Evolutionary conservation across 2,113 vertebrate species (phyloP), one percentile per base, ranked within the genome.

Genomic region (Pipa parva): DNA sequence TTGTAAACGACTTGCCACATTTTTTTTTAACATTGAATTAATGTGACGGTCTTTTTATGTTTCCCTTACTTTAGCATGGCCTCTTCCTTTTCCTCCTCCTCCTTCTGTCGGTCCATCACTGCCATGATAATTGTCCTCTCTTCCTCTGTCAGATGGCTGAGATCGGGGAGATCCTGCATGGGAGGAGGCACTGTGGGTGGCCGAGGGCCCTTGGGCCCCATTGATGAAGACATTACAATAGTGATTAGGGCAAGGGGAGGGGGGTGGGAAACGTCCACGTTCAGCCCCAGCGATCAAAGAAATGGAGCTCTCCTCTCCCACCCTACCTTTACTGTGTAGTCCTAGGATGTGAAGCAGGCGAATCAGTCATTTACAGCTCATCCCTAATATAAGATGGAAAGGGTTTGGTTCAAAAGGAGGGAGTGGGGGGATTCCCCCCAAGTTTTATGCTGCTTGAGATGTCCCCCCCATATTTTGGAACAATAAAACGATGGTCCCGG

Each of bases 141-240:
- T 78, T 98, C 96, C 81, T 98, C 96, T 63, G 96, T 98, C 84
- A 98, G 92, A 85, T 98, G 96, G 88, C 95, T 98, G 77, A 98
- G 88, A 91, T 98, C 96, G 81, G 96, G 96, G 76, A 96, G 84
- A 81, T 95, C 93, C 80, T 88, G 90, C 93, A 97, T 96, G 69
- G 90, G 87, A 78, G 92, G 90, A 77, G 93, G 92, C 89, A 78
- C 94, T 76, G 92, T 85, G 84, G 92, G 92, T 86, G 94, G 92
- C 84, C 92, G 95, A 86, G 94, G 92, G 86, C 91, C 92, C 84
- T 92, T 92, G 90, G 93, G 91, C 89, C 94, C 94, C 90, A 92
- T 90, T 73, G 92, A 90, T 77, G 88, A 87, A 84, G 95, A 93
- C 94, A 97, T 95, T 20, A 58, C 29, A 36, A 21, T 59, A 8